Base-by-base conservation (phyloP, 2,113 vertebrate genomes). In the Oryzias woworae region DNA sequence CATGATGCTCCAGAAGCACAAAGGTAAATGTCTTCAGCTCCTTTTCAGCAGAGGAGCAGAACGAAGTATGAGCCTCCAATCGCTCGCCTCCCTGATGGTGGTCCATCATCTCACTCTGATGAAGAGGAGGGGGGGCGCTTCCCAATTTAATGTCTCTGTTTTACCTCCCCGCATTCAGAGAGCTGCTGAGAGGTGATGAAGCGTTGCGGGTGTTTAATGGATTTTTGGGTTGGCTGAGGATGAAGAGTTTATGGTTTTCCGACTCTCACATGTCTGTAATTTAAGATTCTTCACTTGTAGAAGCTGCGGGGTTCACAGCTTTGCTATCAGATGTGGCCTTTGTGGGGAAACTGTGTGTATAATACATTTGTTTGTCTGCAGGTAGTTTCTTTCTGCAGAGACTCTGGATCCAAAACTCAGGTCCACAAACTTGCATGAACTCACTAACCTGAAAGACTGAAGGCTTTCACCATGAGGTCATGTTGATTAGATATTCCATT, bases 151-250 rank as follows among this genome's bases (percentile, higher is more conserved):
- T 14, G 44, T 83, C 75, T 77, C 66, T 45, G 55, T 80, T 83
- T 87, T 74, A 84, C 84, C 78, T 85, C 60, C 58, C 28, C 22
- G 1, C 58, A 69, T 74, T 77, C 82, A 67, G 46, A 72, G 80
- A 4, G 69, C 57, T 62, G 76, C 26, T 53, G 66, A 73, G 68
- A 77, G 58, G 73, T 58, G 55, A 56, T n/a, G 60, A 75, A 73
- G 75, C 73, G 51, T 79, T 60, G 47, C 60, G 26, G 54, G 56
- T 53, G 36, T 81, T 81, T 81, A 82, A 87, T 82, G 61, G 69
- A 28, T 75, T 74, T 82, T 79, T 71, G 45, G 12, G 71, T 83
- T 70, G 52, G 48, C 71, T 72, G 63, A 74, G 68, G 58, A 23
- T 71, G 53, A 66, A 24, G 69, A 78, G 59, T 79, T 83, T 72